Conservation (phyloP, 2,113 vertebrate species). For the Odocoileus hemionus region DNA sequence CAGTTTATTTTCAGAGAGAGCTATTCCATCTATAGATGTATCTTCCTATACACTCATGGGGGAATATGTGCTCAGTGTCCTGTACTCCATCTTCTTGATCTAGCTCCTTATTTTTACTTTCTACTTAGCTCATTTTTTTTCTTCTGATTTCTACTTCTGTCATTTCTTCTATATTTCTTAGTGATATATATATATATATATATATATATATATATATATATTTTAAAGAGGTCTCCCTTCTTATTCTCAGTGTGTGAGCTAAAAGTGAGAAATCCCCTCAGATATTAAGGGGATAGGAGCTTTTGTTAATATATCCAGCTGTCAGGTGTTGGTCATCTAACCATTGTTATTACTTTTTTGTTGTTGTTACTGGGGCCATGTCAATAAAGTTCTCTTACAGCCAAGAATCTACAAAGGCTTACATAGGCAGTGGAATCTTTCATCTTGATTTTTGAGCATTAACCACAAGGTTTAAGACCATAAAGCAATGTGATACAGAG, state of each 20-base stretch:
- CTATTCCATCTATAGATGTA: neutral
- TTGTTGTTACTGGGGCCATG: neutral
- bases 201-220: no score
- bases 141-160: neutral
- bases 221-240: neutral
- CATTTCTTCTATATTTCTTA: neutral
- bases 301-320: neutral
- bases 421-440: neutral
- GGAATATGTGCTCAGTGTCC: neutral
- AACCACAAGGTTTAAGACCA: neutral
- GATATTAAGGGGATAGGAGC: neutral
- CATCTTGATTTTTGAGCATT: neutral
- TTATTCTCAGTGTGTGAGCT: neutral
- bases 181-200: neutral
- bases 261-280: neutral
- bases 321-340: neutral
- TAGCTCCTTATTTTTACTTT: neutral
- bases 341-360: neutral
- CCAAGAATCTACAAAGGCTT: neutral
- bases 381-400: neutral
- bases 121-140: neutral
- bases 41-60: neutral
- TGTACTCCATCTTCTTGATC: neutral
- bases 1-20: neutral
- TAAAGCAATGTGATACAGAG: neutral